Base-by-base conservation (phyloP, 2,113 vertebrate species). In the Formicarius rufipectus region DNA sequence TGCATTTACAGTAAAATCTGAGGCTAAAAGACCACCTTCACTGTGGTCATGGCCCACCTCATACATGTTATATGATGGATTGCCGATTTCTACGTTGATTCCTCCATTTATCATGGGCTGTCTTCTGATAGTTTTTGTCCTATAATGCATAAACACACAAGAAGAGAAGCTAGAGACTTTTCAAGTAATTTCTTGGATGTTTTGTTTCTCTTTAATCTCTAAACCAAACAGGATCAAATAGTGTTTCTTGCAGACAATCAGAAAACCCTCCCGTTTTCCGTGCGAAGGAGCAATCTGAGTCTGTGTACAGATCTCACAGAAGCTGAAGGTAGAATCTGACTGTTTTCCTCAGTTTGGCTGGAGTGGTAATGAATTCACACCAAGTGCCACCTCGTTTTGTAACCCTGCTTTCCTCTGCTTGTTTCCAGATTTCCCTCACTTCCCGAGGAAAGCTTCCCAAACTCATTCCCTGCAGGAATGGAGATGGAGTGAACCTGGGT, bases 21-120 rank as follows among this genome's bases (percentile, higher is more conserved):
- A 98, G 97, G 99, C 95, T 96, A 99, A 97, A 94, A 99, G 98
- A 92, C 98, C 98, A 88, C 99, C 99, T 92, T 99, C 99, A 16
- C 95, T 99, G 97, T 99, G 99, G 96, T 99, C 99, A n/a, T 99
- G 99, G 90, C 99, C 99, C 93, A 99, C 98, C 93, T 99, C 99
- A 92, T 99, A 99, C 99, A 99, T 99, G 97, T 99, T 99, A 96
- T 99, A 99, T 15, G 99, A 99, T 14, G 99, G 99, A 97, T 99
- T 99, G 71, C 99, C 99, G 23, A 99, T 99, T 97, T 99, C 99
- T 94, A 99, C 99, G 55, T 99, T 99, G 84, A 99, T 98, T 91
- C 99, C 99, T 96, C 99, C 99, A 85, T 99, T 99, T 72, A 99
- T 99, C 97, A 99, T 99, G 59, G 99, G 99, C 84, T 99, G 99